Evolutionary conservation across 2,888 invertebrate species (phyloP).

Genomic region (Helleia helle): DNA sequence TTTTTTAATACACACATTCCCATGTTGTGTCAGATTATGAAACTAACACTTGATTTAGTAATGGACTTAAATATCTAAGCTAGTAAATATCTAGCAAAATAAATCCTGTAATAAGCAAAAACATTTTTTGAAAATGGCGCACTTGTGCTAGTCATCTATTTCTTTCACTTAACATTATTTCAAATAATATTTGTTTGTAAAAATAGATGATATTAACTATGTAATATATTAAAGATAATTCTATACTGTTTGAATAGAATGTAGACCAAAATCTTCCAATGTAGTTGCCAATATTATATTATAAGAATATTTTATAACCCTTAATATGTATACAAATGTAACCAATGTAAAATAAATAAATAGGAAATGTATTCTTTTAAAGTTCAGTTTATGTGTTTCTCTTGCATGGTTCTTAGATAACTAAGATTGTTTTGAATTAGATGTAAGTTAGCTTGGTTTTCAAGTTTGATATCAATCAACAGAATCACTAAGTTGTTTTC

Average conservation of each 20-base stretch:
- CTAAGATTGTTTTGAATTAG: not conserved
- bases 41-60: too few relatives aligned
- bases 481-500: too few relatives aligned
- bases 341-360: not conserved
- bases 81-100: too few relatives aligned
- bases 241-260: constrained; percentile 9
- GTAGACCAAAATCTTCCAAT: constrained; percentile 35
- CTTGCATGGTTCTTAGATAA: not conserved
- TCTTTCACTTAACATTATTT: not conserved
- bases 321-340: not conserved
- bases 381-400: not conserved
- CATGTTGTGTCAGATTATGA: too few relatives aligned
- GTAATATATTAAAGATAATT: not conserved
- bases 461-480: too few relatives aligned
- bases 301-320: constrained; percentile 10
- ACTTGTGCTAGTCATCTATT: not conserved
- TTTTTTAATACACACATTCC: too few relatives aligned
- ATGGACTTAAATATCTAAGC: too few relatives aligned
- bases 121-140: not conserved
- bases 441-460: not conserved
- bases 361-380: not conserved
- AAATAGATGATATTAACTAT: not conserved
- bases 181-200: not conserved
- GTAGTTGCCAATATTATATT: constrained; percentile 33
- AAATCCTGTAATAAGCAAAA: not conserved